These are phyloP conservation scores for Carterocephalus palaemon DNA, from an alignment of 2,888 invertebrate genomes.

Conservation along the genomic window DNA sequence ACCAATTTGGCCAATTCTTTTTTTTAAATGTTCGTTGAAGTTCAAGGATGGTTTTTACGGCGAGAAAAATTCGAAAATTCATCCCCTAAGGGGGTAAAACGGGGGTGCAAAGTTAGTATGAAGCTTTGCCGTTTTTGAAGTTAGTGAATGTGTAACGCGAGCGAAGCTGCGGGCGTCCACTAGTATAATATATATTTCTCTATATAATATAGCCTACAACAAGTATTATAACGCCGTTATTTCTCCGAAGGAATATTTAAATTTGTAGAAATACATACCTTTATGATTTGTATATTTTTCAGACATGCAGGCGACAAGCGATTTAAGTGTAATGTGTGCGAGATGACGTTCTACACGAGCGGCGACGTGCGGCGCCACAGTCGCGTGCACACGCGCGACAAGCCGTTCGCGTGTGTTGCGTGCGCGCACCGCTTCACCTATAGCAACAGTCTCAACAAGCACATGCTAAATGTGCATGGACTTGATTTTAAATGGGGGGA, in stretches of 20 bases:
- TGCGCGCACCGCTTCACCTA: constrained; percentile 64
- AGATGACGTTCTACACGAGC: constrained; percentile 55
- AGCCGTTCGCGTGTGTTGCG: constrained; percentile 62
- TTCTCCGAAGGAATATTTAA: background rate
- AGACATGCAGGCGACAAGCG: constrained; percentile 66
- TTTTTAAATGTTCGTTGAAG: too few species aligned
- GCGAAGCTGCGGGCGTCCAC: too few species aligned
- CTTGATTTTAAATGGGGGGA: constrained; percentile 64
- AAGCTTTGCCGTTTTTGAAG: too few species aligned
- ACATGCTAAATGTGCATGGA: constrained; percentile 64
- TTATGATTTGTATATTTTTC: too few species aligned
- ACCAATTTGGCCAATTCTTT: too few species aligned
- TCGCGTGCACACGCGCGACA: constrained; percentile 64
- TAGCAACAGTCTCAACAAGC: constrained; percentile 69
- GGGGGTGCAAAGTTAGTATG: too few species aligned
- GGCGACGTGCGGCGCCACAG: constrained; percentile 59
- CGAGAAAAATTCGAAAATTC: too few species aligned
- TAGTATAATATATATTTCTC: background rate
- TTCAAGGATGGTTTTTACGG: too few species aligned
- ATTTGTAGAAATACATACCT: too few species aligned
- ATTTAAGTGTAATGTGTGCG: constrained; percentile 59
- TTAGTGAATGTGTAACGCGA: too few species aligned
- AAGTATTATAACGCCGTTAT: background rate
- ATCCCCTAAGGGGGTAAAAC: too few species aligned
- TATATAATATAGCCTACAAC: background rate